Base-by-base conservation (phyloP, 2,113 vertebrate species). In the Sclerurus mexicanus region DNA sequence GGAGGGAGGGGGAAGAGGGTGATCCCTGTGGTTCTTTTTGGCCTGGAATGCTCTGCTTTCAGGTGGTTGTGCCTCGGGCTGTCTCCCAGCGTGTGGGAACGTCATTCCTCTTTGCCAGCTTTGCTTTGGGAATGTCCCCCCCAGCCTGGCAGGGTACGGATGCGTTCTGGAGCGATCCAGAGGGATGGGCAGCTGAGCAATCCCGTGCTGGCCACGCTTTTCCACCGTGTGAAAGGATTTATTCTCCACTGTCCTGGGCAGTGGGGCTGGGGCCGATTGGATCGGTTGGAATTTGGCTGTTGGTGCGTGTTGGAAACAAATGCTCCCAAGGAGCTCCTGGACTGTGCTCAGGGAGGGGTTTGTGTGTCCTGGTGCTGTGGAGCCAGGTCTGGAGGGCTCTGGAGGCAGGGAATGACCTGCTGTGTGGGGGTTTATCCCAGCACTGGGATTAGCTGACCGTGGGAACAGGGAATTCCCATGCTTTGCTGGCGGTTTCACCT, bases 81-180 rank as follows among this genome's bases (percentile, higher is more conserved):
- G 44, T 11, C 52, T 59, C 23, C 1, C 5, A 0, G 75, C 0
- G 5, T 3, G 20, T 4, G n/a, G 24, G 40, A 13, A 42, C 1
- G 40, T 0, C 3, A 13, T 9, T 42, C 25, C 27, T 39, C 40
- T 60, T 30, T 8, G 6, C 33, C n/a, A 1, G 37, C 23, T 42
- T 47, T 24, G 19, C 4, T 53, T 56, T 39, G 72, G 71, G 63
- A 44, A 33, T 44, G 40, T 64, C 8, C 39, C 3, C 19, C 58
- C n/a, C 58, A 59, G n/a, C 23, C 58, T 37, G n/a, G 7, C 24
- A 16, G 56, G 56, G 14, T 13, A 12, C 55, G 25, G 58, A 15
- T 60, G 58, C 58, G 2, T 39, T 66, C 67, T 44, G 73, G 55
- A 75, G 60, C 24, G 8, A 50, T 66, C 46, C 56, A 6, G 8